Evolutionary conservation across 2,113 vertebrate species (phyloP), one percentile per base, ranked within the genome.

Genomic region (Otis tarda): DNA sequence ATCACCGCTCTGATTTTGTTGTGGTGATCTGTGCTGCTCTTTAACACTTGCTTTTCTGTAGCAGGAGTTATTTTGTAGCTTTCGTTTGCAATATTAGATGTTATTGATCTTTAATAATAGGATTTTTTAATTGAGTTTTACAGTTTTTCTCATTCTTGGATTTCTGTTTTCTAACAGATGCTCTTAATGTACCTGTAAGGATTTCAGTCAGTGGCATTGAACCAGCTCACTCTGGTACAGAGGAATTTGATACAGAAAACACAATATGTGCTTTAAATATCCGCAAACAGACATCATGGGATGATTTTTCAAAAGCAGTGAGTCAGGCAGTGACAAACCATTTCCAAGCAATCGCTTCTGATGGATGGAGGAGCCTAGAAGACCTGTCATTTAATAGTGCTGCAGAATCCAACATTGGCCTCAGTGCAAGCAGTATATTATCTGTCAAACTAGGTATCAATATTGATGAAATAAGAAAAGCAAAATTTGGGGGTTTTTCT

Each of bases 261-360:
- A 98, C 94, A 95, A 93, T 98, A 93, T 98, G 98, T 60, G 80
- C 95, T 95, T 97, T 98, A 95, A 97, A 97, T 95, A 98, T 98
- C 94, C 97, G 97, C 91, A 98, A 98, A 91, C 98, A 98, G 94
- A 98, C 97, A 73, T 97, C 98, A 76, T 98, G 98, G 98, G 98
- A 98, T 94, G 98, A 99, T 95, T 97, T 98, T 95, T 98, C 98
- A 69, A 98, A 97, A 97, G 97, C 96, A 88, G 97, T 98, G 97
- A 98, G 69, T 97, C 97, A 98, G 83, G 97, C 98, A 77, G 97
- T 98, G 95, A 97, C 94, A 90, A 96, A 97, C 93, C 98, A 99
- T 96, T 98, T 98, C 91, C 98, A 98, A 80, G 97, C 95, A 95
- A 97, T 98, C 15, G 23, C 98, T 74, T 98, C 98, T 97, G 98